These are phyloP conservation scores for Argyra leucocephala DNA, from an alignment of 2,888 invertebrate genomes.

Conservation along the genomic window DNA sequence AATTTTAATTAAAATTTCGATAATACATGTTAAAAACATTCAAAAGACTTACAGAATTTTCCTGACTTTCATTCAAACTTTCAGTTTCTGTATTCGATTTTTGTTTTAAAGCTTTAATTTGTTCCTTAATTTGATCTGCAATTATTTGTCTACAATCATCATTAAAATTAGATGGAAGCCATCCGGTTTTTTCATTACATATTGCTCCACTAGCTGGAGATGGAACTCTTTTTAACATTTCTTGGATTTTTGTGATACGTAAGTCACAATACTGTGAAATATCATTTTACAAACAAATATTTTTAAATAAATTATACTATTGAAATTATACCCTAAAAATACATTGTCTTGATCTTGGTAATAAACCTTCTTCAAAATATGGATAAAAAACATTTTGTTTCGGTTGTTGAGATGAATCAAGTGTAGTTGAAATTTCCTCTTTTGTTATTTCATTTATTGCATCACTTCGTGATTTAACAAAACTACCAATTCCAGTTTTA, in stretches of 20 bases:
- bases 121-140: conserved; percentile 53
- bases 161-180: conserved; percentile 63
- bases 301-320: neutral
- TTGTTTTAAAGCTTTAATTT: conserved; percentile 37
- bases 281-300: conserved; percentile 10
- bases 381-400: conserved; percentile 38
- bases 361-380: conserved; percentile 57
- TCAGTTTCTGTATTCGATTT: conserved; percentile 23
- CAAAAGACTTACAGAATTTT: conserved; percentile 24
- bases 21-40: neutral
- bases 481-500: conserved; percentile 37
- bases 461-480: conserved; percentile 25
- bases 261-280: conserved; percentile 65
- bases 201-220: conserved; percentile 49
- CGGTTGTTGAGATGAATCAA: conserved; percentile 33
- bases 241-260: conserved; percentile 66
- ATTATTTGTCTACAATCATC: conserved; percentile 64
- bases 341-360: conserved; percentile 78
- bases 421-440: conserved; percentile 39
- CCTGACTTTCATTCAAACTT: conserved; percentile 32
- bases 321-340: conserved; percentile 75
- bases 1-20: conserved; percentile 1
- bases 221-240: conserved; percentile 59
- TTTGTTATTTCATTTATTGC: neutral
- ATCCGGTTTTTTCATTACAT: conserved; percentile 67